Conservation (phyloP, 1,140 invertebrate species). For the Batillaria attramentaria region DNA sequence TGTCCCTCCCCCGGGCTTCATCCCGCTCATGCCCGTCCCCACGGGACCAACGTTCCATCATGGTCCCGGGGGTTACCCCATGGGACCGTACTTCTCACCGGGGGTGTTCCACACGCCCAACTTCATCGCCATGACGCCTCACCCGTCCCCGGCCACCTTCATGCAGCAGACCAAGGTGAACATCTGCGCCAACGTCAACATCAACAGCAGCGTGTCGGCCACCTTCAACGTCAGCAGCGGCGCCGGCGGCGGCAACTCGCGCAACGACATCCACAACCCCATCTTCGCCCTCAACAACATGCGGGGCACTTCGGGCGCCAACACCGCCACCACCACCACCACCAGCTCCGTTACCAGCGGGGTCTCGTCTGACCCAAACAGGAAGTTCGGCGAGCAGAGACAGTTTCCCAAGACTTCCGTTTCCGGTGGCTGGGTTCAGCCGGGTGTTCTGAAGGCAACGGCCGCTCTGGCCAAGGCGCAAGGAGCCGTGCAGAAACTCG, state of each 20-base stretch:
- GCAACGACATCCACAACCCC: slow-evolving; percentile 20
- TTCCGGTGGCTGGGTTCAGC: background rate
- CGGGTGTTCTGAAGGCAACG: background rate
- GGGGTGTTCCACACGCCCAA: slow-evolving; percentile 28
- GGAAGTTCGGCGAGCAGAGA: background rate
- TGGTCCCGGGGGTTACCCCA: slow-evolving; percentile 13
- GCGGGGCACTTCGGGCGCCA: background rate
- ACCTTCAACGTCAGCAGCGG: slow-evolving; percentile 25
- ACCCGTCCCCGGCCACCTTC: slow-evolving; percentile 16
- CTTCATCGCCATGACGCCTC: slow-evolving; percentile 31
- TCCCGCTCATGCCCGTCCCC: slow-evolving; percentile 27
- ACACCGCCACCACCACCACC: background rate
- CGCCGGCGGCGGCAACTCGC: background rate
- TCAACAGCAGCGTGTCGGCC: slow-evolving; percentile 30
- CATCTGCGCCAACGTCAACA: slow-evolving; percentile 35
- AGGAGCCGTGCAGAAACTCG: too few species aligned
- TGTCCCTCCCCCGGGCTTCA: slow-evolving; percentile 31
- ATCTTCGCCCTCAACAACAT: slow-evolving; percentile 1
- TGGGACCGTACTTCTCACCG: slow-evolving; percentile 16
- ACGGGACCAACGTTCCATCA: slow-evolving; percentile 28
- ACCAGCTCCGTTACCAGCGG: background rate
- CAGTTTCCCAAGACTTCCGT: background rate
- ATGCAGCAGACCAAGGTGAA: slow-evolving; percentile 33
- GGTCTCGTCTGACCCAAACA: background rate
- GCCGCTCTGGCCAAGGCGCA: background rate